Percentiles rank a stretch among this genome's conserved stretches.
Conservation (phyloP, 2,797 vertebrate species). For the Coendou prehensilis region DNA sequence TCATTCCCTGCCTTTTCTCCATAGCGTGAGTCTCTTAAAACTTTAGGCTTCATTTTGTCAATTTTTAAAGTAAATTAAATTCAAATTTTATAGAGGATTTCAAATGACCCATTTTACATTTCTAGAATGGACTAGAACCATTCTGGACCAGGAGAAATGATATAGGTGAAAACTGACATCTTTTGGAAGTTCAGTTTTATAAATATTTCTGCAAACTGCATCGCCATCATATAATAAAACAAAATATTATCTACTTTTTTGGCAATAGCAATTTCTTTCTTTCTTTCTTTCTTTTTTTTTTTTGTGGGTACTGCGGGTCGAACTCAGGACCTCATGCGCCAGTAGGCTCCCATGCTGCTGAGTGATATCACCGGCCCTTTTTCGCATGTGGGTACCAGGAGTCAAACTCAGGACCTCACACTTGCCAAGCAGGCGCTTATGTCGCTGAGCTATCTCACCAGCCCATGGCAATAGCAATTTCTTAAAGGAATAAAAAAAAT, state of each 20-base stretch:
- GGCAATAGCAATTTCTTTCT: conserved; percentile 57
- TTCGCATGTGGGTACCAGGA: no score
- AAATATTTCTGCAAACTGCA: conserved; percentile 51
- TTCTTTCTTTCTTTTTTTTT: no score
- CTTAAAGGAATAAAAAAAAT: conserved; percentile 43
- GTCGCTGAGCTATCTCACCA: no score
- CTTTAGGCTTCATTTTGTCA: not conserved
- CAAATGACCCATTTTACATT: conserved; percentile 66
- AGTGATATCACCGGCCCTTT: no score
- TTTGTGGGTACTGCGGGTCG: no score
- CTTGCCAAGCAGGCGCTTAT: no score
- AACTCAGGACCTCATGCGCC: no score
- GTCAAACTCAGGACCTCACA: no score
- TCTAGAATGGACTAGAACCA: conserved; percentile 63
- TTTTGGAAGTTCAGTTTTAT: conserved; percentile 40
- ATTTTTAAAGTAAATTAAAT: conserved; percentile 50
- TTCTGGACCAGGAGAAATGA: conserved; percentile 63
- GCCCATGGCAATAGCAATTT: conserved; percentile 51
- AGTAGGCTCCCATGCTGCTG: no score
- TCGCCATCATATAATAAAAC: conserved; percentile 6
- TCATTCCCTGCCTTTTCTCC: not conserved
- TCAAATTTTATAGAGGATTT: conserved; percentile 75
- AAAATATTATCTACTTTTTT: conserved; percentile 50
- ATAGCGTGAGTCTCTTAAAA: not conserved
- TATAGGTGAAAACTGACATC: conserved; percentile 33